These are phyloP conservation scores for Tetanocera ferruginea DNA, from an alignment of 2,888 invertebrate species.

Conservation along the genomic window DNA sequence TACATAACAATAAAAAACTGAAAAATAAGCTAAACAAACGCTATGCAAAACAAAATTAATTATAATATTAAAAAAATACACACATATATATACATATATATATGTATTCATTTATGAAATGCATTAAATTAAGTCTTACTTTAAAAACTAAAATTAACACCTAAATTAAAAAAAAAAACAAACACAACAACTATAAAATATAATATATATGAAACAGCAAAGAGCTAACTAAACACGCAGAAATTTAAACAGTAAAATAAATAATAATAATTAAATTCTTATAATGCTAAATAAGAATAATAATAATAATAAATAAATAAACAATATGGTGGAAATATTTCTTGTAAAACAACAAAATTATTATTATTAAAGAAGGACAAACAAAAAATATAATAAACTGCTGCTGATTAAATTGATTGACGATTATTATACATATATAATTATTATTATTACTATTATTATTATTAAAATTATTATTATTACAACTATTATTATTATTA, in stretches of 20 bases:
- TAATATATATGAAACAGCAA: slow-evolving; percentile 43
- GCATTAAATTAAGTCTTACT: slow-evolving; percentile 36
- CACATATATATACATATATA: too few species aligned
- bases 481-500: not conserved
- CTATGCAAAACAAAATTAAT: slow-evolving; percentile 12
- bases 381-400: slow-evolving; percentile 42
- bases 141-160: slow-evolving; percentile 9
- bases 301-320: slow-evolving; percentile 45
- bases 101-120: slow-evolving; percentile 50
- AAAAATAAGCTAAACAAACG: slow-evolving; percentile 22
- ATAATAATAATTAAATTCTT: slow-evolving; percentile 40
- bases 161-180: slow-evolving; percentile 37
- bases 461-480: slow-evolving; percentile 3
- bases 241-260: slow-evolving; percentile 49
- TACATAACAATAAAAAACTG: slow-evolving; percentile 23
- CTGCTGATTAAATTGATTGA: slow-evolving; percentile 13
- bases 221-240: slow-evolving; percentile 43
- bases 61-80: slow-evolving; percentile 30
- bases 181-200: not conserved
- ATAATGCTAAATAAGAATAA: slow-evolving; percentile 43
- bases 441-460: slow-evolving; percentile 51
- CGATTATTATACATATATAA: slow-evolving; percentile 21
- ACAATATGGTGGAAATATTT: slow-evolving; percentile 28
- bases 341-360: slow-evolving; percentile 30
- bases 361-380: slow-evolving; percentile 35